Evolutionary conservation across 2,888 invertebrate genomes (phyloP), one percentile per base, ranked within the genome.

Genomic region (Xanthia icteritia): DNA sequence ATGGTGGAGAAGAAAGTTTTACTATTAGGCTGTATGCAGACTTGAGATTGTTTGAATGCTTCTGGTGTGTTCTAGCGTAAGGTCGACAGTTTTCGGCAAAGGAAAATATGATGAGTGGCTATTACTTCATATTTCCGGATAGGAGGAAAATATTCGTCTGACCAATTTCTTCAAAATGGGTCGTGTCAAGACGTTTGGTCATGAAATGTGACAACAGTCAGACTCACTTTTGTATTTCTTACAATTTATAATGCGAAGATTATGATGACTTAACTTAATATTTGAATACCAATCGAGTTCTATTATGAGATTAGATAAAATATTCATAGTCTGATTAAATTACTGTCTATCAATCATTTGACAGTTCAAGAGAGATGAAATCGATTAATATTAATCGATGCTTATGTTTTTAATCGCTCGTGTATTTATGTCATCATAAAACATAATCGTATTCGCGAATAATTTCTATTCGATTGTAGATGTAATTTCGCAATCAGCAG

Each of bases 361-460:
- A 70, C 75, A 70, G 63, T 63, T 74, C 15, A 17, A 76, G 74
- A 69, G 78, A 83, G 72, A 86, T 76, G 54, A 56, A 64, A 36
- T 31, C 68, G 45, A 83, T 84, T 31, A 79, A 79, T 71, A 69
- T 79, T 79, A 42, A 77, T 75, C 56, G 63, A 39, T 39, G 60
- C 15, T 77, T 73, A 54, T n/a, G 13, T 48, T 76, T 79, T 68
- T 69, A 79, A 72, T 72, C 68, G 39, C 8, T 72, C 15, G 66
- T 11, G 20, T 54, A 27, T 2, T 39, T 51, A 61, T 56, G 9
- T 15, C 48, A 51, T 51, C 17, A n/a, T 72, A 48, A 45, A 72
- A 60, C 36, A 36, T 48, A 39, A 39, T 51, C 39, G 23, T 36
- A 54, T 56, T 66, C 5, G 69, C 39, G 58, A 78, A 8, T 65